Evolutionary conservation across 2,113 vertebrate genomes (phyloP).

Genomic region (Seriola quinqueradiata): DNA sequence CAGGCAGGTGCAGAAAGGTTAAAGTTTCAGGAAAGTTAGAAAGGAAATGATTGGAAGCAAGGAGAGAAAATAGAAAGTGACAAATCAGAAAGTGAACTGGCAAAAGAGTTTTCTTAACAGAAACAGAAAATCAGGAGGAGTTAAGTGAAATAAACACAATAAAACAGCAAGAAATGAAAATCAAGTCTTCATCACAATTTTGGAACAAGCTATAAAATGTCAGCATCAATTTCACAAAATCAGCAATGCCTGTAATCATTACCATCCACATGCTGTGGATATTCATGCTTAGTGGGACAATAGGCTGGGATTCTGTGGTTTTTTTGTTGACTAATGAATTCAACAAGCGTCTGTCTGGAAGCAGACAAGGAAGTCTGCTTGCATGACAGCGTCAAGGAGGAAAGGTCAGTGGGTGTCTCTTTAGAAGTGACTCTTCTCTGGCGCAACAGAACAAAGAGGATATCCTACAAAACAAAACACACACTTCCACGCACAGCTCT

Average conservation of each 20-base stretch:
- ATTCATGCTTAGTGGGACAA: conserved; percentile 18
- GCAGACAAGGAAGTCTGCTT: conserved; percentile 42
- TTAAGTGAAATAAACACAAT: not conserved
- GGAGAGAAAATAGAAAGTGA: conserved; percentile 70
- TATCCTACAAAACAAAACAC: conserved; percentile 66
- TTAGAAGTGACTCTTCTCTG: conserved; percentile 37
- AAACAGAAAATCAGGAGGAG: conserved; percentile 47
- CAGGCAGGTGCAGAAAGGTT: conserved; percentile 66
- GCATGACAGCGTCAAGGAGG: conserved; percentile 36
- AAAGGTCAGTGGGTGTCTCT: conserved; percentile 33
- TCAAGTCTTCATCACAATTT: conserved; percentile 11
- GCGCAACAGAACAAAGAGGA: conserved; percentile 61
- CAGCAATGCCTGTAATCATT: conserved; percentile 13
- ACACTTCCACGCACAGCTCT: conserved; percentile 29
- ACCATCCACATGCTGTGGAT: not conserved
- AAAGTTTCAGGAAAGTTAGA: conserved; percentile 49
- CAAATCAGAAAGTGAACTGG: conserved; percentile 50
- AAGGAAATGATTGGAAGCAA: conserved; percentile 47
- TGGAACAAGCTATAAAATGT: conserved; percentile 11
- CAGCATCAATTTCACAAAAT: not conserved
- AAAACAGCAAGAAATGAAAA: conserved; percentile 13
- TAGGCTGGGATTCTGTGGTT: not conserved
- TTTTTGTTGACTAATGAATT: conserved; percentile 25
- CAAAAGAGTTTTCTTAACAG: conserved; percentile 19
- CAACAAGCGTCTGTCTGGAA: conserved; percentile 44